Percentiles rank a stretch among this genome's conserved stretches.
Evolutionary conservation across 2,888 invertebrate genomes (phyloP).

Genomic region (Leptinotarsa rubiginosa): DNA sequence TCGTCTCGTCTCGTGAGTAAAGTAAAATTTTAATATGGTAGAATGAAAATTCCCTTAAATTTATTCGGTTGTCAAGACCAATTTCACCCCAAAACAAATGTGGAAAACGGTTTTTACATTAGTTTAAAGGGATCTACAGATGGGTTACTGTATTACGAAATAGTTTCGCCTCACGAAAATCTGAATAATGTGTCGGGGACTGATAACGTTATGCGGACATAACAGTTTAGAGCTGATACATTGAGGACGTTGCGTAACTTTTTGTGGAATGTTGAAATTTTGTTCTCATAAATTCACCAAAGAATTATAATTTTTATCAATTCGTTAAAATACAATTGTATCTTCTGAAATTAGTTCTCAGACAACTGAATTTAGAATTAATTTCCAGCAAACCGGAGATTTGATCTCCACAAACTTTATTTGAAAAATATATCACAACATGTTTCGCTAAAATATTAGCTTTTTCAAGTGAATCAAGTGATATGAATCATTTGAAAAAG

Average conservation of each 20-base stretch:
- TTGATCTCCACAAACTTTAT: no score
- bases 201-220: conserved; percentile 24
- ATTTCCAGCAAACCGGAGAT: no score
- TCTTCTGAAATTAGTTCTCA: no score
- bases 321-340: no score
- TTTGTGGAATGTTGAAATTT: background rate
- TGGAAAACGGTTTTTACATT: conserved; percentile 46
- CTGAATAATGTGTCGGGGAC: conserved; percentile 43
- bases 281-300: background rate
- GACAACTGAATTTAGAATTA: no score
- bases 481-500: no score
- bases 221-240: conserved; percentile 21
- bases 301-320: background rate
- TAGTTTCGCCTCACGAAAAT: conserved; percentile 43
- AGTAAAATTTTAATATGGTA: conserved; percentile 54
- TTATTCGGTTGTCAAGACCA: conserved; percentile 51
- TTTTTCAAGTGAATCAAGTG: no score
- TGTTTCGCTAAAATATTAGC: no score
- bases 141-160: conserved; percentile 41
- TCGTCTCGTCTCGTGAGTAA: conserved; percentile 46
- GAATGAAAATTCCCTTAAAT: conserved; percentile 49
- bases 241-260: conserved; percentile 15
- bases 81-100: conserved; percentile 50
- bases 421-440: no score
- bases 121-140: conserved; percentile 41